Base-by-base conservation (phyloP, 2,113 vertebrate genomes). In the Bettongia penicillata region DNA sequence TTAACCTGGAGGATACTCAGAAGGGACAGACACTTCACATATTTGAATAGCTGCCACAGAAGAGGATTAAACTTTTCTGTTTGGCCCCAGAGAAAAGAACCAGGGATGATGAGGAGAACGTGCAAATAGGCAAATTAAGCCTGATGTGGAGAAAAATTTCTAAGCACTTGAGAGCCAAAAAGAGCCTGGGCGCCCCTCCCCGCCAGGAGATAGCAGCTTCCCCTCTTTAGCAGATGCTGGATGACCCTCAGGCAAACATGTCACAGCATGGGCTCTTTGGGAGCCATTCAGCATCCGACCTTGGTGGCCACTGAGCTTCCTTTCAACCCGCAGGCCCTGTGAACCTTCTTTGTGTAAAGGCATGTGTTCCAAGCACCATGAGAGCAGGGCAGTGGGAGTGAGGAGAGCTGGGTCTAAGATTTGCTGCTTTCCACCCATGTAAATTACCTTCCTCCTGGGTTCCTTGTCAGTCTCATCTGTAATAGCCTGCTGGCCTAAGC, bases 361-460 rank as follows among this genome's bases (percentile, higher is more conserved):
- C 25, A 0, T 1, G 0, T 4, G 3, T 61, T 12, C 61, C 1
- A 1, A 68, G 31, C 12, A 12, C 57, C 28, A 3, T 31, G 28
- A 68, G 61, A 12, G 61, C 61, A 55, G 53, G 53, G 53, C 53
- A 55, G 25, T 55, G 53, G 23, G 14, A 52, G 16, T 52, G 52
- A 52, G 53, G 25, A 53, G 53, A 53, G 23, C 23, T 7, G 53
- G 53, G 24, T 55, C 53, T 55, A 55, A 55, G 25, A 55, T 55
- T 7, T 55, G 25, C 2, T 37, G 0, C 31, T 37, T 68, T 68
- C 31, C 12, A 31, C 31, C 31, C 14, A 31, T 37, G 31, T 28
- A 68, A 37, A 37, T 68, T 31, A 37, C 57, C 61, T 68, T 37
- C 1, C 31, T 12, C 37, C 12, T 68, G 31, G 61, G 31, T 3